Conservation (phyloP, 2,113 vertebrate species). For the Megaceryle maxima region DNA sequence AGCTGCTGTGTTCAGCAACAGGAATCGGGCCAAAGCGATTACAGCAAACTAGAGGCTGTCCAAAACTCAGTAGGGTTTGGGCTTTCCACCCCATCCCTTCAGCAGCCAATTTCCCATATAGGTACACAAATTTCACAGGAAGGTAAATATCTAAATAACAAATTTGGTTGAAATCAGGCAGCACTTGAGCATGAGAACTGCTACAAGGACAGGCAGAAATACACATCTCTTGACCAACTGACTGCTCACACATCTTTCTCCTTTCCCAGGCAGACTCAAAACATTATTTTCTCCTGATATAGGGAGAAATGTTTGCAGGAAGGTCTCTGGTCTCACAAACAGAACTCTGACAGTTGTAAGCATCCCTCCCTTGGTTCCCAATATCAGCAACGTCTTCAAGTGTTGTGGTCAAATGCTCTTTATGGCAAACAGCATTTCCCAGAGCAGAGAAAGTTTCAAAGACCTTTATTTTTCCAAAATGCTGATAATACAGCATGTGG, state of each 20-base stretch:
- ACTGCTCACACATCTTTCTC: not conserved
- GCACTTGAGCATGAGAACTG: not conserved
- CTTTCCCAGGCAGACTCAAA: not conserved
- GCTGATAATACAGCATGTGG: not conserved
- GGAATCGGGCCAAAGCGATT: not conserved
- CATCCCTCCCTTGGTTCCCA: not conserved
- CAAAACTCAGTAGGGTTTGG: not conserved
- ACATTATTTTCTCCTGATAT: not conserved
- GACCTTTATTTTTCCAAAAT: not conserved
- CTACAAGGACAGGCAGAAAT: not conserved
- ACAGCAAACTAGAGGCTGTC: not conserved
- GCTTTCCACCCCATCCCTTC: not conserved
- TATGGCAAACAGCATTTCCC: not conserved
- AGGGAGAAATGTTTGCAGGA: not conserved
- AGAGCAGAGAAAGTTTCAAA: not conserved
- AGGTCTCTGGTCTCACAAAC: not conserved
- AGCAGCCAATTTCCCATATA: not conserved
- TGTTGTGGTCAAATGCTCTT: not conserved
- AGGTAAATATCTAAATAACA: no score
- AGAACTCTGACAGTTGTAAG: not conserved
- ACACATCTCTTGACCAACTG: fast-evolving
- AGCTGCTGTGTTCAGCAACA: not conserved
- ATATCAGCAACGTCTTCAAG: not conserved
- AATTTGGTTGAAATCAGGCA: not conserved
- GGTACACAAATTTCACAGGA: not conserved